Conservation (phyloP, 2,888 invertebrate species). For the Ophion ellenae region DNA sequence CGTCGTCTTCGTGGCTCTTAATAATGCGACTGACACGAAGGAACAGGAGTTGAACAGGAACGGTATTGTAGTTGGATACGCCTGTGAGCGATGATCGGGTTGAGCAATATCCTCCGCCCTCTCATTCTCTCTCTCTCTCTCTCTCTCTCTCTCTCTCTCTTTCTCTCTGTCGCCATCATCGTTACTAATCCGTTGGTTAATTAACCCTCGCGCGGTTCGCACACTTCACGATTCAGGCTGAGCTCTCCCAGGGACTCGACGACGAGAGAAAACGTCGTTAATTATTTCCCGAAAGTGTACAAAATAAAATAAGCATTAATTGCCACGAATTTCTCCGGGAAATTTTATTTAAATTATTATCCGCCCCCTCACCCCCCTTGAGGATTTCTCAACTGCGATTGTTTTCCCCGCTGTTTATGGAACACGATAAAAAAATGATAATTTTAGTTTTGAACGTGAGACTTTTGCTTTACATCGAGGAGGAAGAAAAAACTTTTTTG, state of each 20-base stretch:
- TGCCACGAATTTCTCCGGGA: neutral
- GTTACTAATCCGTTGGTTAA: slow-evolving; percentile 63
- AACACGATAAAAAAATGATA: neutral
- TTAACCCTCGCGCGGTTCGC: slow-evolving; percentile 50
- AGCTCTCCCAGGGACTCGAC: neutral
- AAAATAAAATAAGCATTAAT: neutral
- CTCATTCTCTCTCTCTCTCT: slow-evolving; percentile 12
- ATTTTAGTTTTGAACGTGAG: neutral
- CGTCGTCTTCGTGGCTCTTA: slow-evolving; percentile 1
- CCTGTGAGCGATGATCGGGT: slow-evolving; percentile 63
- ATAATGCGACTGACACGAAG: slow-evolving; percentile 37
- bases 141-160: slow-evolving; percentile 27
- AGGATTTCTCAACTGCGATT: neutral
- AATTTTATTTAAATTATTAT: neutral
- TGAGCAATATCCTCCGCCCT: slow-evolving; percentile 62
- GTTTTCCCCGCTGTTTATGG: neutral
- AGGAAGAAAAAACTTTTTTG: neutral
- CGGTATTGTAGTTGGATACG: slow-evolving; percentile 44
- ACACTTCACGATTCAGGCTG: neutral
- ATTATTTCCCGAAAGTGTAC: slow-evolving; percentile 28
- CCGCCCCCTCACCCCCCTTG: neutral
- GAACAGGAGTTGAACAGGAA: neutral
- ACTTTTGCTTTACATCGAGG: neutral
- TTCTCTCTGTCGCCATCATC: slow-evolving; percentile 37
- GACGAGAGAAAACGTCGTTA: slow-evolving; percentile 8